These are phyloP conservation scores for Bos taurus DNA, from an alignment of 2,113 vertebrate genomes.

Conservation along the genomic window DNA sequence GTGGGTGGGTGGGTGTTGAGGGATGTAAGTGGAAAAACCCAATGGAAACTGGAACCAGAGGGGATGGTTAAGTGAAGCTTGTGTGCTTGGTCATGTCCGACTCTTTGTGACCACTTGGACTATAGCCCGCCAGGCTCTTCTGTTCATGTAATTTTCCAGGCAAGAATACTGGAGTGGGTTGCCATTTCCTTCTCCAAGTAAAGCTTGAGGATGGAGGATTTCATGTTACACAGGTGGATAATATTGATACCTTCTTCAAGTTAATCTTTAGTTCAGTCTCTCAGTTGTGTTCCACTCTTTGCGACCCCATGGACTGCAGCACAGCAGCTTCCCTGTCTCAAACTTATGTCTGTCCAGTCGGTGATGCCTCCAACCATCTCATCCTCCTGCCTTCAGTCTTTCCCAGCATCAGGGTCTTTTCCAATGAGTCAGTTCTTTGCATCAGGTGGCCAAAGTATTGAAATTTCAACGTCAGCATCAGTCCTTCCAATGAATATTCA, in stretches of 20 bases:
- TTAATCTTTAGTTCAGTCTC: background rate
- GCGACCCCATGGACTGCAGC: background rate
- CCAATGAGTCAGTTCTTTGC: background rate
- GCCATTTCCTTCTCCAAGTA: background rate
- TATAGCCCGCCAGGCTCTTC: background rate
- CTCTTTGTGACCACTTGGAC: background rate
- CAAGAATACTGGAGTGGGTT: background rate
- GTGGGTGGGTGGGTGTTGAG: background rate
- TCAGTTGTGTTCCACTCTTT: background rate
- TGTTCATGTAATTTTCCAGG: background rate
- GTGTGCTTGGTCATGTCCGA: background rate
- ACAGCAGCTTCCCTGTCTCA: background rate
- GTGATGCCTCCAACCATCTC: background rate
- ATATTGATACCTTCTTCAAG: background rate
- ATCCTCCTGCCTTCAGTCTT: background rate
- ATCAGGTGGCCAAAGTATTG: background rate
- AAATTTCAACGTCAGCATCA: background rate
- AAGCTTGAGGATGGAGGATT: background rate
- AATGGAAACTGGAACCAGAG: background rate
- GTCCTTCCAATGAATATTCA: background rate
- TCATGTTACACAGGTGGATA: background rate
- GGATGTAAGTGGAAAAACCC: background rate
- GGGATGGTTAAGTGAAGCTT: background rate
- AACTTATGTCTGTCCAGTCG: accelerated
- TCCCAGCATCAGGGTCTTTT: background rate